phyloP scores from a whole-genome alignment of 1,140 invertebrate genomes.

The Condylostylus longicornis region DNA sequence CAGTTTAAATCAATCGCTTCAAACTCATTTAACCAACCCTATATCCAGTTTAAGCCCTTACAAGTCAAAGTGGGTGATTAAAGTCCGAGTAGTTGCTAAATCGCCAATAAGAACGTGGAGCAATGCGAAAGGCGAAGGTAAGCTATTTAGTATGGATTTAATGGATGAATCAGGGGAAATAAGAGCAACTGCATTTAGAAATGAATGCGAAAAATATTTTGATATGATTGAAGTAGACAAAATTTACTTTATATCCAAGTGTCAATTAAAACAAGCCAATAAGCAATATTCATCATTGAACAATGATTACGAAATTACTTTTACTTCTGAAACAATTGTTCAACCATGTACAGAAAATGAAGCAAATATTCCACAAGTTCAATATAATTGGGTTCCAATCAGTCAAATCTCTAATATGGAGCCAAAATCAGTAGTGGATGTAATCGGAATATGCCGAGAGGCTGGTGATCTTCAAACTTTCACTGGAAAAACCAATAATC shows the following conservation, averaged over 20 bases:
- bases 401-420: slow-evolving; percentile 52
- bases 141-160: slow-evolving; percentile 84
- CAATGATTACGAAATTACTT: slow-evolving; percentile 93
- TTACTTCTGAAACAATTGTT: slow-evolving; percentile 66
- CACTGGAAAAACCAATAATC: slow-evolving; percentile 53
- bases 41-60: slow-evolving; percentile 76
- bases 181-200: slow-evolving; percentile 83
- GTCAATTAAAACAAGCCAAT: slow-evolving; percentile 75
- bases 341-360: slow-evolving; percentile 50
- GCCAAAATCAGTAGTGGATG: slow-evolving; percentile 62
- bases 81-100: slow-evolving; percentile 78
- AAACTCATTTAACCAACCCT: slow-evolving; percentile 42
- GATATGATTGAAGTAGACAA: slow-evolving; percentile 75
- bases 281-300: slow-evolving; percentile 72
- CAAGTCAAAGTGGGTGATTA: slow-evolving; percentile 88
- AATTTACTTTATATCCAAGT: slow-evolving; percentile 78
- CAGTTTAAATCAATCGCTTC: slow-evolving; percentile 16
- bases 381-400: slow-evolving; percentile 71
- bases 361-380: slow-evolving; percentile 54
- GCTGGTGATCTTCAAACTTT: slow-evolving; percentile 56
- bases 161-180: slow-evolving; percentile 92
- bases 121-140: slow-evolving; percentile 83
- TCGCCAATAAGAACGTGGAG: slow-evolving; percentile 70
- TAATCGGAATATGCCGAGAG: slow-evolving; percentile 77
- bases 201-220: slow-evolving; percentile 78